A percentile compares a stretch with the other conserved stretches of the same genome.
Evolutionary conservation across 2,888 invertebrate genomes (phyloP).

Genomic region (Hydropsyche betteni): DNA sequence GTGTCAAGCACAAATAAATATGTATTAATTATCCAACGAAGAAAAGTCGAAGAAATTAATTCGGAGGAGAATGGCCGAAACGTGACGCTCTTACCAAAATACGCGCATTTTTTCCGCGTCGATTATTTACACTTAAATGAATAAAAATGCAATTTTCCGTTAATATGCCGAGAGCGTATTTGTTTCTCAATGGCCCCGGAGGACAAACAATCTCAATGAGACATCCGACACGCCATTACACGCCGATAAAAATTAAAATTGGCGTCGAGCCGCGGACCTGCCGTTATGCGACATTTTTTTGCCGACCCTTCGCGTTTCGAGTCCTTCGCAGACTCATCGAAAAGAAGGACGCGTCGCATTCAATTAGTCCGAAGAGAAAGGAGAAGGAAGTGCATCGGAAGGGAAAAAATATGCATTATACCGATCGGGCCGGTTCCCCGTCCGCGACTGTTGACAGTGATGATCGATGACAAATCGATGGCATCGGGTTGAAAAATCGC

Average conservation of each 20-base stretch:
- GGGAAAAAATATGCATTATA: not conserved
- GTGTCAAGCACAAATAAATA: not conserved
- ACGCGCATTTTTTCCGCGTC: not conserved
- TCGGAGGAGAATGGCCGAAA: too few species aligned
- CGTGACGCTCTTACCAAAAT: too few species aligned
- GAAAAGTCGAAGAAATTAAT: not conserved
- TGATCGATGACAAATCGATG: constrained; percentile 15
- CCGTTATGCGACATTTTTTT: constrained; percentile 29
- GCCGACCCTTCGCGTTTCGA: not conserved
- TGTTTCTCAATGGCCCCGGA: constrained; percentile 8
- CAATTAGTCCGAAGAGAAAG: too few species aligned
- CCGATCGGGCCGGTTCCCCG: not conserved
- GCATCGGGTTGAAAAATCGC: too few species aligned
- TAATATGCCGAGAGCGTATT: constrained; percentile 11
- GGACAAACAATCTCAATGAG: constrained; percentile 24
- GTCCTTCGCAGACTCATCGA: not conserved
- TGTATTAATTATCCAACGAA: not conserved
- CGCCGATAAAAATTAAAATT: constrained; percentile 36
- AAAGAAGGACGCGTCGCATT: not conserved
- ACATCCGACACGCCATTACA: constrained; percentile 35
- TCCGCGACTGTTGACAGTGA: not conserved
- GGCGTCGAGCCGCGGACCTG: constrained; percentile 12
- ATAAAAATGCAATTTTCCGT: not conserved
- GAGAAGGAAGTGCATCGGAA: too few species aligned
- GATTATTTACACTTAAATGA: not conserved